These are phyloP conservation scores for Laodelphax striatellus DNA, from an alignment of 1,140 invertebrate genomes.

Conservation along the genomic window DNA sequence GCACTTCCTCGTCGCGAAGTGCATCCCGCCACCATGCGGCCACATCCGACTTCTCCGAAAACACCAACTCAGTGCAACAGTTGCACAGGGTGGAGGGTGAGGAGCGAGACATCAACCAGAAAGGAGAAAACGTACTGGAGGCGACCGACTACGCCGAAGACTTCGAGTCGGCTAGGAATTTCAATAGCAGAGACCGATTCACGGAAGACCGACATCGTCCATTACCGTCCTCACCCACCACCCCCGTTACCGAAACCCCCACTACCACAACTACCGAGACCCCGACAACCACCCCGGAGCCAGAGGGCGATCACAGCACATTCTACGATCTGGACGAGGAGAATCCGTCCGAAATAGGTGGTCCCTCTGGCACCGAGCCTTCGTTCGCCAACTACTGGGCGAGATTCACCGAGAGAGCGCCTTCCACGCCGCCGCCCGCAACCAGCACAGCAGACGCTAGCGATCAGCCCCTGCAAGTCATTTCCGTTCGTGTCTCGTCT, in stretches of 20 bases:
- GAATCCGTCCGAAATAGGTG: background rate
- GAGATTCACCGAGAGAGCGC: background rate
- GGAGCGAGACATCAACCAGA: conserved; percentile 30
- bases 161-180: background rate
- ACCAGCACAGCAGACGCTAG: background rate
- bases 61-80: background rate
- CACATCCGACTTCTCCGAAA: background rate
- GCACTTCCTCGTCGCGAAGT: conserved; percentile 28
- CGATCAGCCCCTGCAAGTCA: conserved; percentile 17
- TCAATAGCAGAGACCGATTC: too few relatives aligned
- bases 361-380: conserved; percentile 1
- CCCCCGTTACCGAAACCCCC: background rate
- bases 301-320: background rate
- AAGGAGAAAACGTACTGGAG: conserved; percentile 31
- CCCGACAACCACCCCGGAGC: background rate
- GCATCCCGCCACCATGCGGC: background rate
- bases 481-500: conserved; percentile 31
- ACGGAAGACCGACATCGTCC: conserved; percentile 23
- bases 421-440: background rate
- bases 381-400: background rate
- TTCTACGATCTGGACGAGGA: background rate
- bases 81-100: conserved; percentile 22
- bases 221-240: background rate
- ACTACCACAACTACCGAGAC: conserved; percentile 1
- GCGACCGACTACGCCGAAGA: conserved; percentile 26